Evolutionary conservation across 2,113 vertebrate genomes (phyloP), one percentile per base, ranked within the genome.

Genomic region (Ovis canadensis): DNA sequence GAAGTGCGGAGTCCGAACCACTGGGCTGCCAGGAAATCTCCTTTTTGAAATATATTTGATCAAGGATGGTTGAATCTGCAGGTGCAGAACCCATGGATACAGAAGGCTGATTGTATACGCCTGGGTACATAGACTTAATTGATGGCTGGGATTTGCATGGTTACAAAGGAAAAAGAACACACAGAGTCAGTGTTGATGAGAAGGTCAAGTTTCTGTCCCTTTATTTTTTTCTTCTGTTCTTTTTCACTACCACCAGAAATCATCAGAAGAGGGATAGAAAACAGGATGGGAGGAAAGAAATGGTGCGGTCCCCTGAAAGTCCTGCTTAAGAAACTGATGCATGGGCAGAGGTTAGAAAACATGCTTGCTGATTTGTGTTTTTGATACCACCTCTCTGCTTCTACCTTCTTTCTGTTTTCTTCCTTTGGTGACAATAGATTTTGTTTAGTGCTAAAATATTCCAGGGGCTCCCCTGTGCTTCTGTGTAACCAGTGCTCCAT

Each of bases 221-320:
- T 90, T 33, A 48, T 48, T 55, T 62, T 62, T 54, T 57, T 23
- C 5, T 43, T 27, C 64, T 54, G 0, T 81, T 82, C 9, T 95
- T 93, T 83, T 71, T 36, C 3, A 90, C 27, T 2, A n/a, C 33
- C 19, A 55, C 71, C 27, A 87, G 80, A 87, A 95, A 52, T 43
- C 23, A 93, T 97, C 27, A 67, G 43, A 43, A 83, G 78, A 74
- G 15, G 90, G 50, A 57, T 5, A 43, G 16, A 71, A 85, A 90
- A 87, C 13, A 96, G n/a, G 7, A 9, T 25, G 21, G 27, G 25
- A 74, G 29, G 40, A 45, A 84, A 78, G 21, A 55, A 78, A 31
- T 60, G 52, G 7, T 33, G 1, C 0, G 1, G 54, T 50, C 43
- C n/a, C 21, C 59, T 91, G 54, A 64, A 85, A 96, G 77, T 23